Conservation (phyloP, 2,888 invertebrate genomes). For the Junonia oenone region DNA sequence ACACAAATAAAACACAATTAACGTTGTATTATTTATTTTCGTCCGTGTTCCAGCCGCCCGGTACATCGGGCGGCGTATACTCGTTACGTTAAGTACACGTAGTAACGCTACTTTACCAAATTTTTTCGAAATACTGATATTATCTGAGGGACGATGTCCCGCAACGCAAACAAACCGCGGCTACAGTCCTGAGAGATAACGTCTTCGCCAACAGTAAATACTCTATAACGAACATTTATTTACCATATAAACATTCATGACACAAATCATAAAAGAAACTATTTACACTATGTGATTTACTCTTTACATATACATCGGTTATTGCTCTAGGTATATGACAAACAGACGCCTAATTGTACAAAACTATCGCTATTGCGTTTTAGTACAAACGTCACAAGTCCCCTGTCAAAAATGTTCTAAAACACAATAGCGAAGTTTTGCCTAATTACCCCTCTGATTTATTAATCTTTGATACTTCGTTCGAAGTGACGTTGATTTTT, state of each 20-base stretch:
- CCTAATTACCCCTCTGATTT: not conserved
- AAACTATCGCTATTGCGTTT: too few species aligned
- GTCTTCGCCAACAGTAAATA: slow-evolving; percentile 35
- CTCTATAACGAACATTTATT: slow-evolving; percentile 35
- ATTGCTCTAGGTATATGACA: slow-evolving; percentile 26
- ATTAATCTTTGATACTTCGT: slow-evolving; percentile 15
- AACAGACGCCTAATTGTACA: too few species aligned
- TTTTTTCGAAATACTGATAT: slow-evolving; percentile 76
- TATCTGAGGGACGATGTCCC: slow-evolving; percentile 59
- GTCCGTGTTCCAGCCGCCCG: slow-evolving; percentile 69
- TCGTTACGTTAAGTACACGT: slow-evolving; percentile 67
- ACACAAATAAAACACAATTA: slow-evolving; percentile 48
- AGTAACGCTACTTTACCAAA: slow-evolving; percentile 74
- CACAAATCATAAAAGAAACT: slow-evolving; percentile 35
- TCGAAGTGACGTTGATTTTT: slow-evolving; percentile 21
- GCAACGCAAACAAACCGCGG: slow-evolving; percentile 69
- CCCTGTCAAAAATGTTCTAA: too few species aligned
- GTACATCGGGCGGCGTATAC: slow-evolving; percentile 64
- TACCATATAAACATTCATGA: slow-evolving; percentile 37
- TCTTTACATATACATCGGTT: slow-evolving; percentile 30
- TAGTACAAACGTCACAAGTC: too few species aligned
- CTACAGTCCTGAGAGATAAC: slow-evolving; percentile 57
- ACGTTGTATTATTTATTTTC: slow-evolving; percentile 79
- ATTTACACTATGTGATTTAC: slow-evolving; percentile 36
- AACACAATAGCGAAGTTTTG: too few species aligned